Conservation (phyloP, 2,888 invertebrate genomes). For the Nymphalis c-album region DNA sequence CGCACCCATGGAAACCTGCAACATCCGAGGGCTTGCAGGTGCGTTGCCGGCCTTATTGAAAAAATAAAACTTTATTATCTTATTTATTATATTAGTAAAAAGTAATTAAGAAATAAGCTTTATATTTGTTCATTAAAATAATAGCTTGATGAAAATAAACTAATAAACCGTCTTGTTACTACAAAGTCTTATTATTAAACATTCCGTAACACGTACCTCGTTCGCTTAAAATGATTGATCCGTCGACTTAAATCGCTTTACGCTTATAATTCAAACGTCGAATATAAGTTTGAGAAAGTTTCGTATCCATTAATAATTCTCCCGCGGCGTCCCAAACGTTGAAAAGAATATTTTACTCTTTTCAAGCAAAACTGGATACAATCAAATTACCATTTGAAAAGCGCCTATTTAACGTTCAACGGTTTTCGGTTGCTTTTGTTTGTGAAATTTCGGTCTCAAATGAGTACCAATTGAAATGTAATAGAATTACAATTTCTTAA, state of each 20-base stretch:
- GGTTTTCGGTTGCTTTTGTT: slow-evolving; percentile 59
- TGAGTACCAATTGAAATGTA: slow-evolving; percentile 9
- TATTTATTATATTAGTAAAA: too few species aligned
- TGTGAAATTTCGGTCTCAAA: slow-evolving; percentile 25
- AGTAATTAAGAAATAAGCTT: too few species aligned
- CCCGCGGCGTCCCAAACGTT: slow-evolving; percentile 60
- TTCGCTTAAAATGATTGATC: not conserved
- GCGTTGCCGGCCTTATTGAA: too few species aligned
- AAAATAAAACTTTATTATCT: too few species aligned
- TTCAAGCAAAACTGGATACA: slow-evolving; percentile 68
- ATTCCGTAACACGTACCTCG: too few species aligned
- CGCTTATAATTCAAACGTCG: slow-evolving; percentile 22
- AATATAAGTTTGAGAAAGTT: slow-evolving; percentile 49
- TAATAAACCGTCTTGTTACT: too few species aligned
- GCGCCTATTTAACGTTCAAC: slow-evolving; percentile 62
- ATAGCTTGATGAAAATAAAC: too few species aligned
- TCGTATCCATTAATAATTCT: slow-evolving; percentile 72
- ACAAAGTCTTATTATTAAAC: too few species aligned
- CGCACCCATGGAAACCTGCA: too few species aligned
- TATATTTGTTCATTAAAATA: too few species aligned
- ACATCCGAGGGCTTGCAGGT: too few species aligned
- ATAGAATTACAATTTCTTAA: slow-evolving; percentile 8
- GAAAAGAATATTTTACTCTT: slow-evolving; percentile 78
- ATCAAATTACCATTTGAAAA: slow-evolving; percentile 78
- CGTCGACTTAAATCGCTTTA: not conserved